A percentile compares a stretch with the other conserved stretches of the same genome.
Conservation (phyloP, 2,888 invertebrate genomes). For the Spisula subtruncata region DNA sequence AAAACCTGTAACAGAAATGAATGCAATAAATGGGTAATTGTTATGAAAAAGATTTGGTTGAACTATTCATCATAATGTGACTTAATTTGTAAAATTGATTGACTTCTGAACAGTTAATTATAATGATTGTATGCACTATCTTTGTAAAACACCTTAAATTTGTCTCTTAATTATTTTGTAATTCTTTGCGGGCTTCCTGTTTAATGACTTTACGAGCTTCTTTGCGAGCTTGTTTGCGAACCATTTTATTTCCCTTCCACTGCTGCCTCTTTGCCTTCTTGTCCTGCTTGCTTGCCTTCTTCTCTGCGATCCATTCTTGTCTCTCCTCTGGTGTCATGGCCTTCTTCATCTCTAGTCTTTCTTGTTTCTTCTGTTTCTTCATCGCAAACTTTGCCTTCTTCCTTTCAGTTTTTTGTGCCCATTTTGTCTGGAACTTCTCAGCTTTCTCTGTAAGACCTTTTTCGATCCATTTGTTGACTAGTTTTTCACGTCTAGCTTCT, state of each 20-base stretch:
- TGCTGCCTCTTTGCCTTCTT: slow-evolving; percentile 5
- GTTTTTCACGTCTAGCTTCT: slow-evolving; percentile 18
- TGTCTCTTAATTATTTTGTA: not conserved
- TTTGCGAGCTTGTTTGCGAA: slow-evolving; percentile 4
- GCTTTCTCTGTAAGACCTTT: slow-evolving; percentile 27
- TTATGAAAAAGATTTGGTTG: not conserved
- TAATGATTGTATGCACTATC: not conserved
- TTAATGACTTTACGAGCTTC: not conserved
- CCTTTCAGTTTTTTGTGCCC: slow-evolving; percentile 22
- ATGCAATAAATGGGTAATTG: not conserved
- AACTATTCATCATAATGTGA: too few species aligned
- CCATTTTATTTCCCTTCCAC: not conserved
- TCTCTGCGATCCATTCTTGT: slow-evolving; percentile 22
- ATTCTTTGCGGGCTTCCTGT: not conserved
- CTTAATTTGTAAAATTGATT: not conserved
- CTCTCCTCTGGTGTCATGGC: slow-evolving; percentile 16
- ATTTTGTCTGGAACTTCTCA: slow-evolving; percentile 27
- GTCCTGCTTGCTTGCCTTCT: not conserved
- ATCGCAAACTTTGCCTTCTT: not conserved
- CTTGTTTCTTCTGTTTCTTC: not conserved
- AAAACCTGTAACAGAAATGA: too few species aligned
- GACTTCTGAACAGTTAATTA: not conserved
- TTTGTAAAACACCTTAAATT: not conserved
- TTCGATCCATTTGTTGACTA: slow-evolving; percentile 25
- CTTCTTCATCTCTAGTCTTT: not conserved